phyloP scores from a whole-genome alignment of 2,888 invertebrate genomes.

The Gasteruption jaculator region DNA sequence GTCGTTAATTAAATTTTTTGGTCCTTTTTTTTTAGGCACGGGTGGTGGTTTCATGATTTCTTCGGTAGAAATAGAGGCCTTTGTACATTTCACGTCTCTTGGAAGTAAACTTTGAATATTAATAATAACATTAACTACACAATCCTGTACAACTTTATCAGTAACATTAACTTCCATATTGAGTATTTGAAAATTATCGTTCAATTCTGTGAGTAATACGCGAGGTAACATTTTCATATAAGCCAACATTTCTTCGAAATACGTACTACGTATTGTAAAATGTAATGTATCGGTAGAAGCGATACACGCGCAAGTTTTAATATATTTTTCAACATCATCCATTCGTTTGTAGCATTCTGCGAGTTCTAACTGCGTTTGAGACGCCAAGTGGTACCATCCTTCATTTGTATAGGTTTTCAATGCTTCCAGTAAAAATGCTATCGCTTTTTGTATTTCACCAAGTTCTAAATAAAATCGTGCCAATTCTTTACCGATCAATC shows the following conservation, averaged over 20 bases:
- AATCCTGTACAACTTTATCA: slow-evolving; percentile 59
- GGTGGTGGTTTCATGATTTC: slow-evolving; percentile 50
- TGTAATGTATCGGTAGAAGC: slow-evolving; percentile 73
- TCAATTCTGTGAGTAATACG: slow-evolving; percentile 56
- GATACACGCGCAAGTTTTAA: slow-evolving; percentile 74
- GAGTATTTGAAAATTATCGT: slow-evolving; percentile 58
- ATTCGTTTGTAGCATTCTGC: slow-evolving; percentile 81
- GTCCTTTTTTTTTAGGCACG: slow-evolving; percentile 53
- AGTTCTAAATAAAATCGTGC: slow-evolving; percentile 86
- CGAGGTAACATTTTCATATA: slow-evolving; percentile 58
- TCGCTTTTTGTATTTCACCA: slow-evolving; percentile 83
- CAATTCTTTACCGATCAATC: slow-evolving; percentile 82
- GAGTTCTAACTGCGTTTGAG: slow-evolving; percentile 77
- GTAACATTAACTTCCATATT: slow-evolving; percentile 57
- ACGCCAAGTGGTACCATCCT: slow-evolving; percentile 79
- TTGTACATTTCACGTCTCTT: slow-evolving; percentile 63
- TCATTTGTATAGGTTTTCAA: slow-evolving; percentile 83
- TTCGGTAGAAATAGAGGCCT: slow-evolving; percentile 64
- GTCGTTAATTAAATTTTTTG: slow-evolving; percentile 52
- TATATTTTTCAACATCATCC: slow-evolving; percentile 71
- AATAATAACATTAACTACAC: slow-evolving; percentile 56
- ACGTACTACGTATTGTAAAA: slow-evolving; percentile 68
- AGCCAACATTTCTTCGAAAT: slow-evolving; percentile 79
- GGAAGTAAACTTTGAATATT: slow-evolving; percentile 61
- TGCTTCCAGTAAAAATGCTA: slow-evolving; percentile 82